Evolutionary conservation across 1,140 invertebrate genomes (phyloP), one percentile per base, ranked within the genome.

Genomic region (Drosophila leontia): DNA sequence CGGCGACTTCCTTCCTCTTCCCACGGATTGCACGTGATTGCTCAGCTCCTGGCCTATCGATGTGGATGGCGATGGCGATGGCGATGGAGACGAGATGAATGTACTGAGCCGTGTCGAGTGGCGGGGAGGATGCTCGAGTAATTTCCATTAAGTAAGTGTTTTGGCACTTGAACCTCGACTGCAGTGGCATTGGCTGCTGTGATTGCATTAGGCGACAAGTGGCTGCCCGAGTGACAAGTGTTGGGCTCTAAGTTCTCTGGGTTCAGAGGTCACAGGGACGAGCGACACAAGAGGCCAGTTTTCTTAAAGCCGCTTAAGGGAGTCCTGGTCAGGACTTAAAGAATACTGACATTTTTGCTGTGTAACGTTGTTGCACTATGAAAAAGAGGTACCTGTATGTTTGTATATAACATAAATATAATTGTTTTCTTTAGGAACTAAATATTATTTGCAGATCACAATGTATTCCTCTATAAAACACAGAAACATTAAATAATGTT

Each of bases 81-180:
- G 4, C 7, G 47, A 55, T 42, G 50, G 58, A 26, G 35, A 15
- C 19, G 53, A 37, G 53, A 62, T 67, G 61, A 53, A 48, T 78
- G 60, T 83, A 60, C 70, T 48, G 74, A 60, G 63, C 50, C 77
- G 68, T 78, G 58, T 75, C 69, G 65, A 82, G 75, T 79, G 55
- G 50, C 60, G 51, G 64, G 68, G 32, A 58, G 70, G 68, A 58
- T 62, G 58, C 75, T 81, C 65, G 70, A 85, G 85, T 90, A 90
- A 90, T 90, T 90, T 88, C 78, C 75, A 90, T 90, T 84, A 82
- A 90, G 86, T 90, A 82, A 90, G 85, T 90, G 85, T 85, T 90
- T 90, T 90, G 64, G 62, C 70, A 80, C 86, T 90, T 85, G 59
- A 79, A 75, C 72, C 72, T 68, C 65, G 59, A 75, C 79, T 87